Conservation (phyloP, 1,140 invertebrate genomes). For the Dendrolimus kikuchii region DNA sequence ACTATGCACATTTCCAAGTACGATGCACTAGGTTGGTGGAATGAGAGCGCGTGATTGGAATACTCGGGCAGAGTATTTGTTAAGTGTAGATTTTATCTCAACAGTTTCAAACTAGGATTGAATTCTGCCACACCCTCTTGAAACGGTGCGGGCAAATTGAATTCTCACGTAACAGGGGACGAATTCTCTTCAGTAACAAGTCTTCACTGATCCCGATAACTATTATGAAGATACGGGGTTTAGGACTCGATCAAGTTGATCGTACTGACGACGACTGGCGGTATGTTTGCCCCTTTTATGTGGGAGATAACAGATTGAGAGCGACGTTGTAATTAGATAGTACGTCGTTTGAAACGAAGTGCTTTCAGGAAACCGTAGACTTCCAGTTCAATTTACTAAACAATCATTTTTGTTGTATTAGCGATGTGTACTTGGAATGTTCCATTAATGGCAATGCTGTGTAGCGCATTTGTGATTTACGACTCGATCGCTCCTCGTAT, state of each 20-base stretch:
- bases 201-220: constrained; percentile 21
- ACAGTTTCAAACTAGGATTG: constrained; percentile 34
- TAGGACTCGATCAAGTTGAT: background rate
- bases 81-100: constrained; percentile 47
- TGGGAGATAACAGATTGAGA: constrained; percentile 1
- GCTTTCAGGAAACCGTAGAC: constrained; percentile 10
- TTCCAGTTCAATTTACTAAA: constrained; percentile 19
- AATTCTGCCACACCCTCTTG: constrained; percentile 37
- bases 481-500: constrained; percentile 25
- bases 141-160: constrained; percentile 41
- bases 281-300: background rate
- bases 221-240: constrained; percentile 12
- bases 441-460: constrained; percentile 26
- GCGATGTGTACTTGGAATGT: constrained; percentile 13
- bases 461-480: constrained; percentile 25
- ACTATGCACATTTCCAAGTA: constrained; percentile 52
- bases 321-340: constrained; percentile 5
- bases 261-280: background rate
- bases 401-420: constrained; percentile 9
- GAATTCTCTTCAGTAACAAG: constrained; percentile 26
- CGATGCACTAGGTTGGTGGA: constrained; percentile 54
- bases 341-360: background rate
- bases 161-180: constrained; percentile 25
- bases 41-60: constrained; percentile 56
- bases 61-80: constrained; percentile 35